phyloP scores from a whole-genome alignment of 2,888 invertebrate genomes.

The Polymixis flavicincta region DNA sequence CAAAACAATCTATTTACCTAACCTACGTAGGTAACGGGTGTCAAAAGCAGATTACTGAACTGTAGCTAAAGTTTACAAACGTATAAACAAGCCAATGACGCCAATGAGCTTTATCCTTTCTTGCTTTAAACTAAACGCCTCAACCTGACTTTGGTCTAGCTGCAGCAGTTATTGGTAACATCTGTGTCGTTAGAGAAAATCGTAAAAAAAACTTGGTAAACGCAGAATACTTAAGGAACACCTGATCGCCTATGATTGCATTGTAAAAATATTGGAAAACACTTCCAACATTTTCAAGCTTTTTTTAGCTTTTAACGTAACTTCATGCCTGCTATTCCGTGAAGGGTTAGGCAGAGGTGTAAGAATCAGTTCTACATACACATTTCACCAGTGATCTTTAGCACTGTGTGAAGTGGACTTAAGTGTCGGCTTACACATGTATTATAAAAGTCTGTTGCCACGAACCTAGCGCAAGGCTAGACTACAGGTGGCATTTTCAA shows the following conservation, averaged over 20 bases:
- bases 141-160: not conserved
- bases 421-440: too few relatives aligned
- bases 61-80: not conserved
- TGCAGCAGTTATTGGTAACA: conserved; percentile 38
- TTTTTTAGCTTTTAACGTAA: not conserved
- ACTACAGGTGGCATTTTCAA: not conserved
- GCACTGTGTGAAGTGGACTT: too few relatives aligned
- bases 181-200: conserved; percentile 31
- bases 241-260: conserved; percentile 27
- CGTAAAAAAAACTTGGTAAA: conserved; percentile 24
- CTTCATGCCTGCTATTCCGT: not conserved
- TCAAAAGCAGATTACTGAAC: conserved; percentile 21
- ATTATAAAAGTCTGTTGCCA: too few relatives aligned
- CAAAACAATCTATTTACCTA: not conserved
- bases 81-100: not conserved
- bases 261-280: conserved; percentile 35
- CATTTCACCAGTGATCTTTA: not conserved
- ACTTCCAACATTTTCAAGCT: not conserved
- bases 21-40: not conserved
- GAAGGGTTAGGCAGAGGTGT: not conserved
- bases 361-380: not conserved
- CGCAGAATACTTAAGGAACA: conserved; percentile 11
- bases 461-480: too few relatives aligned
- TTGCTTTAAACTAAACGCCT: not conserved
- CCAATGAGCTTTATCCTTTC: not conserved